Percentiles rank a stretch among this genome's conserved stretches.
These are phyloP conservation scores for Phyllopteryx taeniolatus DNA, from an alignment of 2,113 vertebrate genomes.

Conservation along the genomic window DNA sequence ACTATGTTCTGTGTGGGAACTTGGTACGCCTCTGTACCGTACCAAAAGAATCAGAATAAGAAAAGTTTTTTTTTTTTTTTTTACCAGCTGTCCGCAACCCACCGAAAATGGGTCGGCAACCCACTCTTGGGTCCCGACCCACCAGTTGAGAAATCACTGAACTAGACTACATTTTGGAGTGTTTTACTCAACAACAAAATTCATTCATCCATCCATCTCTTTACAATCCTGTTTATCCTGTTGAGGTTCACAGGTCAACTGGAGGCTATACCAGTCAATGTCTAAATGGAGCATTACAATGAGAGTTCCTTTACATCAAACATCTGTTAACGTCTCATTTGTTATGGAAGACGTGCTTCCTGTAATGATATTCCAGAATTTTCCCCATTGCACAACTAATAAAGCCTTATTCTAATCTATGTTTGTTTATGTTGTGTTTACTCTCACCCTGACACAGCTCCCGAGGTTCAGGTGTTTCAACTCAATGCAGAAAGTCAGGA, in stretches of 20 bases:
- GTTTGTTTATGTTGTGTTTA: background rate
- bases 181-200: background rate
- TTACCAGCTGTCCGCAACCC: too few species aligned
- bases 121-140: too few species aligned
- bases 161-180: too few species aligned
- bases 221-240: background rate
- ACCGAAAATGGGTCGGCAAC: too few species aligned
- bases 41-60: too few species aligned
- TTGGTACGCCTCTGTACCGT: too few species aligned
- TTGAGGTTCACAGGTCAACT: background rate
- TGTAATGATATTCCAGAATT: too few species aligned
- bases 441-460: slow-evolving; percentile 93
- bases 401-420: background rate
- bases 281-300: background rate
- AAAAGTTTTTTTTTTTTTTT: too few species aligned
- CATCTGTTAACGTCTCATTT: background rate
- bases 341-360: background rate
- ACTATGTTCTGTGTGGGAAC: too few species aligned
- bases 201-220: background rate
- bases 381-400: background rate
- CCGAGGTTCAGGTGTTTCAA: slow-evolving; percentile 93
- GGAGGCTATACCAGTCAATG: background rate
- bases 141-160: too few species aligned
- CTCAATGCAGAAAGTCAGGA: slow-evolving; percentile 94
- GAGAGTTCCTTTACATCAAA: background rate